Evolutionary conservation across 2,888 invertebrate genomes (phyloP).

Genomic region (Ceratothoa steindachneri): DNA sequence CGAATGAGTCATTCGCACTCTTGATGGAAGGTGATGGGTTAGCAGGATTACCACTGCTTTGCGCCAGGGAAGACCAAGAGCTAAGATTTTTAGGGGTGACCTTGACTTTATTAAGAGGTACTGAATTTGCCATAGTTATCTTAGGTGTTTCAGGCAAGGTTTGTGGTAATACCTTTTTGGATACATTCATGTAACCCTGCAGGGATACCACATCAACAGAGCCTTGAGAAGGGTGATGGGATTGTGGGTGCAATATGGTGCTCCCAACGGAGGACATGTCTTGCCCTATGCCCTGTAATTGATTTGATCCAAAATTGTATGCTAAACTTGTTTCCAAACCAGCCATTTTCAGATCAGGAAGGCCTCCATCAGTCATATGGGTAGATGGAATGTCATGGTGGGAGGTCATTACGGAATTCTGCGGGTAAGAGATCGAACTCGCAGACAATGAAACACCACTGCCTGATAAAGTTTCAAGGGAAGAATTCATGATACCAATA

Average conservation of each 20-base stretch:
- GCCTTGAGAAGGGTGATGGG: background rate
- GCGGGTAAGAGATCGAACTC: background rate
- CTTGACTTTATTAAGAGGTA: constrained; percentile 26
- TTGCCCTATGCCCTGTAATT: background rate
- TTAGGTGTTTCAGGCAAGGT: background rate
- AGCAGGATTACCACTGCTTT: constrained; percentile 33
- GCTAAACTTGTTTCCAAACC: constrained; percentile 39
- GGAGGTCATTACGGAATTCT: background rate
- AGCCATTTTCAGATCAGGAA: constrained; percentile 33
- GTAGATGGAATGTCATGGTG: background rate
- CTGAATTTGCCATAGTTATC: background rate
- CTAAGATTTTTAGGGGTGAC: constrained; percentile 39
- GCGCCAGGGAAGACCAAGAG: constrained; percentile 47
- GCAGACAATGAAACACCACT: background rate
- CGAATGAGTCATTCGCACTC: constrained; percentile 45
- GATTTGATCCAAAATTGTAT: constrained; percentile 7
- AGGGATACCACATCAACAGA: background rate
- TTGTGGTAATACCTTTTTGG: background rate
- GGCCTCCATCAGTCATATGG: background rate
- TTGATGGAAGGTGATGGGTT: constrained; percentile 40
- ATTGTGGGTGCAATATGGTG: background rate
- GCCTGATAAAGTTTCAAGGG: background rate
- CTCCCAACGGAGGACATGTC: background rate
- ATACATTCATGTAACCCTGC: background rate
- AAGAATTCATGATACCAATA: background rate